Base-by-base conservation (phyloP, 2,888 invertebrate species). In the Autographa gamma region DNA sequence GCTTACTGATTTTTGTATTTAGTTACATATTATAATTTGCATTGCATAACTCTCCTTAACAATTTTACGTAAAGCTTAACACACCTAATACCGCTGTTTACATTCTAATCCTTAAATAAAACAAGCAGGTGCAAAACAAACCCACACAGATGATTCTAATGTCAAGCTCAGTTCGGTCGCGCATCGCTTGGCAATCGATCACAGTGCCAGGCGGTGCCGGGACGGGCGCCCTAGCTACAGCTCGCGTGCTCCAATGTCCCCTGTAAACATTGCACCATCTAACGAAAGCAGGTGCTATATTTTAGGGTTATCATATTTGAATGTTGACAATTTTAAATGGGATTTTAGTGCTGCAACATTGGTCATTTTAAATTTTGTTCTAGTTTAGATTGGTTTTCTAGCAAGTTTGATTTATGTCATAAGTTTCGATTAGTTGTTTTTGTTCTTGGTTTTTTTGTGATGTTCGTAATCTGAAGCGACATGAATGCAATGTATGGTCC, bases 191-290 rank as follows among this genome's bases (percentile, higher is more conserved):
- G 66, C 73, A 80, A 90, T 90, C 89, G 90, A 90, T 88, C 84
- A 82, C 83, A 66, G 91, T 91, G 77, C 89, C 89, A 86, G 83
- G 63, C 82, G 66, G 90, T n/a, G 87, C 87, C 80, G 86, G 87
- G 84, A 73, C 87, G 69, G 59, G 68, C 66, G 78, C 81, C 83
- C 78, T 73, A 79, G 76, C 82, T 76, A 68, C 76, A 70, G 79
- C 82, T 73, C 76, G 79, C 83, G 80, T 74, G 77, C 66, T 61
- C 60, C 73, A 43, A 58, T 79, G 79, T 80, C 80, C 81, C 80
- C 69, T 71, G 80, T 80, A 79, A 83, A 82, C 82, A 80, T 89
- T 94, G 87, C 92, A 98, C n/a, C 56, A 98, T 11, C 97, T 73
- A 98, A 86, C 97, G 97, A 80, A 98, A 66, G 76, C 77, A 77